A percentile compares a stretch with the other conserved stretches of the same genome.
Conservation (phyloP, 1,140 invertebrate genomes). For the Cydia splendana region DNA sequence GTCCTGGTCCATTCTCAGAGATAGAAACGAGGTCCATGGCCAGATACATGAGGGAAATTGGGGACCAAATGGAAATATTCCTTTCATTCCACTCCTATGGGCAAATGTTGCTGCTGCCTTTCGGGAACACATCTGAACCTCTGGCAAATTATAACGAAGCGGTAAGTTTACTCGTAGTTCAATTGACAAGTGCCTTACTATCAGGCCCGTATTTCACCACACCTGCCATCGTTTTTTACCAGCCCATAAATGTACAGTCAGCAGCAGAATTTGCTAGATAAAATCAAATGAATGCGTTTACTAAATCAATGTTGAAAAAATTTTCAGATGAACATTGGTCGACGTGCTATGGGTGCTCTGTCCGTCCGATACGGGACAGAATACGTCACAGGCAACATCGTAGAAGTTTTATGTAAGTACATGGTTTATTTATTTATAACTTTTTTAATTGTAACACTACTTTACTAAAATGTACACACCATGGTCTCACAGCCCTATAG, state of each 20-base stretch:
- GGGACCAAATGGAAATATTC: slow-evolving; percentile 75
- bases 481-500: no score
- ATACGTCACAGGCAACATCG: slow-evolving; percentile 32
- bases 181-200: no score
- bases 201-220: no score
- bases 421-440: neutral
- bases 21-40: slow-evolving; percentile 84
- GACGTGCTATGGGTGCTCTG: slow-evolving; percentile 68
- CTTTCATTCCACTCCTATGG: slow-evolving; percentile 80
- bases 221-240: no score
- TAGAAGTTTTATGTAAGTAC: slow-evolving; percentile 31
- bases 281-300: no score
- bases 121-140: slow-evolving; percentile 76
- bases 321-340: slow-evolving; percentile 51
- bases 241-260: no score
- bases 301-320: no score
- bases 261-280: no score
- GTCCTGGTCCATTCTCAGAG: slow-evolving; percentile 87
- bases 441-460: neutral
- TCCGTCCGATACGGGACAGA: slow-evolving; percentile 46
- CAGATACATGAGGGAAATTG: slow-evolving; percentile 79
- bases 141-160: slow-evolving; percentile 80
- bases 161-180: slow-evolving; percentile 54
- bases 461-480: no score
- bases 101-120: slow-evolving; percentile 78